Evolutionary conservation across 2,797 vertebrate species (phyloP).

Genomic region (Oceanodroma leucorhoa): DNA sequence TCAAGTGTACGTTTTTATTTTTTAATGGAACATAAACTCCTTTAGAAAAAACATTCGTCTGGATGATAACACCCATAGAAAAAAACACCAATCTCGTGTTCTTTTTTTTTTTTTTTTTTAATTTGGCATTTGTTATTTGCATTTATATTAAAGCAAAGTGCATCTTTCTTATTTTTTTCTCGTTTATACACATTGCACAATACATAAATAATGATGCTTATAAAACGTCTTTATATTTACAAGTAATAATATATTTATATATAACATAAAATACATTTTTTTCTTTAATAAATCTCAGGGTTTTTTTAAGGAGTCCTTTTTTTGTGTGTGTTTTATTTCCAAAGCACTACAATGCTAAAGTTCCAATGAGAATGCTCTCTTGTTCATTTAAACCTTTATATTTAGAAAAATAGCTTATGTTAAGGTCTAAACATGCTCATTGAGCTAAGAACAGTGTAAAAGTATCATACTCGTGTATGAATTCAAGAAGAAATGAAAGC

Average conservation of each 20-base stretch:
- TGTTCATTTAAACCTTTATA: slow-evolving; percentile 82
- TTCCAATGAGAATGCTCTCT: slow-evolving; percentile 80
- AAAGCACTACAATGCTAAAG: slow-evolving; percentile 82
- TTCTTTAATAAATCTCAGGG: slow-evolving; percentile 94
- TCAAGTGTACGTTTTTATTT: slow-evolving; percentile 74
- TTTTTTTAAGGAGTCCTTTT: slow-evolving; percentile 84
- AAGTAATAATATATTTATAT: slow-evolving; percentile 99
- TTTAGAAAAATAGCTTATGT: slow-evolving; percentile 88
- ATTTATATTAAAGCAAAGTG: slow-evolving; percentile 99
- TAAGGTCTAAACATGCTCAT: slow-evolving; percentile 83
- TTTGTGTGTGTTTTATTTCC: slow-evolving; percentile 67
- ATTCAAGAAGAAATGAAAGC: slow-evolving; percentile 75
- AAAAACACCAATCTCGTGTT: slow-evolving; percentile 74
- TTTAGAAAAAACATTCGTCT: slow-evolving; percentile 80
- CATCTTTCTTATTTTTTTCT: slow-evolving; percentile 96
- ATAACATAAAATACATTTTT: slow-evolving; percentile 99
- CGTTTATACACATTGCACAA: slow-evolving; percentile 99
- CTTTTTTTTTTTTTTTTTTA: slow-evolving; percentile 77
- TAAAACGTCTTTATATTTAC: slow-evolving; percentile 99
- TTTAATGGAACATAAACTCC: slow-evolving; percentile 80
- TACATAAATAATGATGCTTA: slow-evolving; percentile 99
- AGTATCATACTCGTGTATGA: slow-evolving; percentile 82
- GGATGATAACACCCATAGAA: slow-evolving; percentile 75
- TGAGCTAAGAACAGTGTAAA: slow-evolving; percentile 85
- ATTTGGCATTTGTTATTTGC: slow-evolving; percentile 98